Evolutionary conservation across 2,888 invertebrate genomes (phyloP), one percentile per base, ranked within the genome.

Genomic region (Poecilobothrus nobilitatus): DNA sequence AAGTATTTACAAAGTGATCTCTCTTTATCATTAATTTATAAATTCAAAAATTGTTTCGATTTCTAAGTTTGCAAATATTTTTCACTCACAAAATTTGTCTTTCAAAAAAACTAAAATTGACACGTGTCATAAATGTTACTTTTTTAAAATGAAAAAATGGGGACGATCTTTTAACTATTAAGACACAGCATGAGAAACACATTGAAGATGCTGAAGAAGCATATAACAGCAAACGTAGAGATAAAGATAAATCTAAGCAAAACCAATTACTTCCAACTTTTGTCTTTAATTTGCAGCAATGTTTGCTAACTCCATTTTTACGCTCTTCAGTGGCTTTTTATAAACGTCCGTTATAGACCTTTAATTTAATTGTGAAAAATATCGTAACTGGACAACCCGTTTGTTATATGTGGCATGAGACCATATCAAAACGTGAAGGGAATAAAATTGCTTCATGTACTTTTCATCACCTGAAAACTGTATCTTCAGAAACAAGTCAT

Each of bases 1-100:
- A 71, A 67, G 61, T 70, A 67, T 27, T 62, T 71, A 20, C 64
- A 66, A 18, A 61, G 67, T 6, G 70, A 70, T 53, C 62, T 70
- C 44, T 67, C 34, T 18, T 34, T 70, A 61, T 68, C 68, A 63
- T 18, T 67, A 71, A 67, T 67, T 66, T 68, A 68, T 67, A 67
- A 62, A 5, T 67, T 66, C 20, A 22, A 66, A 22, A 22, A 1
- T 22, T 22, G 22, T 63, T 22, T 20, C n/a, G n/a, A 53, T 66
- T 44, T 62, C 66, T 15, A 61, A 34, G 44, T 64, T 44, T 22
- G 10, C 27, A 27, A 4, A 27, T 27, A 27, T 27, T 27, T 27
- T 27, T 27, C 27, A 27, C 5, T 4, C 27, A 27, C 27, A 4
- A 4, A 27, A 27, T 27, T 27, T 27, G 5, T 27, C 27, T 27